Evolutionary conservation across 2,888 invertebrate species (phyloP), one percentile per base, ranked within the genome.

Genomic region (Tinea pellionella): DNA sequence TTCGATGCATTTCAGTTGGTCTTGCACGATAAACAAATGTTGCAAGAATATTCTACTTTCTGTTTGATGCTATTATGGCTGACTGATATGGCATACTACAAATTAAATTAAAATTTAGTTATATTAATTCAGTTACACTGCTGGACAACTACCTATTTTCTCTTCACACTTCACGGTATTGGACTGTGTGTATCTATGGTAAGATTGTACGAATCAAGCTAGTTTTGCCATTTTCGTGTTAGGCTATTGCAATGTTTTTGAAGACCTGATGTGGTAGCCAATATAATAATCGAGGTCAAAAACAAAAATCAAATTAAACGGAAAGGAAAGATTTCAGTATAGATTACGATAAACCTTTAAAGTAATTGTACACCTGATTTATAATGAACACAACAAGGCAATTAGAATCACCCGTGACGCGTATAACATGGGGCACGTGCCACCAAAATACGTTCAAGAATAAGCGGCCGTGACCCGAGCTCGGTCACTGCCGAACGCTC

Each of bases 391-490:
- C 6, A 47, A 53, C 18, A 18, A 18, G 24, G 19, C 53, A 53
- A 53, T 53, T 53, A 53, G 53, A 19, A 53, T 53, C 53, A 53
- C 19, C 57, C 57, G 32, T 59, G 42, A 42, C 42, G 59, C 59
- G 59, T 47, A 13, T 59, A 42, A 42, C 24, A 30, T 41, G 16
- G 53, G 55, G 37, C 41, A 53, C 32, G 41, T 53, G 47, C 29
- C 61, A 61, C 42, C 24, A 51, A 32, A 58, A 24, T 37, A 62
- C 60, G 32, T 75, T 72, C 68, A 64, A 71, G 80, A 79, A 77
- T 80, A 76, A 71, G 67, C 68, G 87, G 71, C 87, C 86, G 68
- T 85, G 87, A 86, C 83, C 86, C 77, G 70, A 63, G 73, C 70
- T 73, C 79, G 82, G 83, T 84, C 81, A 83, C 65, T 69, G 65